Evolutionary conservation across 2,113 vertebrate genomes (phyloP).

Genomic region (Camelus dromedarius): DNA sequence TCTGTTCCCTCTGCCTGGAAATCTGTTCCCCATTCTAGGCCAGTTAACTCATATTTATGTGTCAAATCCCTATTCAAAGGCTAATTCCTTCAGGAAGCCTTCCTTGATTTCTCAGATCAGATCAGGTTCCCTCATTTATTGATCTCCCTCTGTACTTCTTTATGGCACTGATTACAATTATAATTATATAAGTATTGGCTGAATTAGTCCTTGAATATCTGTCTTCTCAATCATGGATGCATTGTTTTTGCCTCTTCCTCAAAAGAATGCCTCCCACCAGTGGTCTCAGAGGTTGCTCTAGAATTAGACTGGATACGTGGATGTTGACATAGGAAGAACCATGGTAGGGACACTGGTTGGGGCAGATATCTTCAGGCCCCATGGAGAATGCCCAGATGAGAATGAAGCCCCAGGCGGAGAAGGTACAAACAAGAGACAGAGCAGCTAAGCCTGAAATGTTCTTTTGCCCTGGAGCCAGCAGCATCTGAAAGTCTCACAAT

Average conservation of each 20-base stretch:
- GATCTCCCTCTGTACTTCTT: not conserved
- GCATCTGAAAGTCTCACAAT: not conserved
- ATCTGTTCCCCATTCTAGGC: not conserved
- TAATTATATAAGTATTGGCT: not conserved
- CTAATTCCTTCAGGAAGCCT: not conserved
- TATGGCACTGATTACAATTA: not conserved
- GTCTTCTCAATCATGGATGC: not conserved
- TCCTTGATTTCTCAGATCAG: not conserved
- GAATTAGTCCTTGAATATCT: not conserved
- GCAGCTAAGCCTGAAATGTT: not conserved
- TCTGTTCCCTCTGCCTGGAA: not conserved
- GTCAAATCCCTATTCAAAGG: not conserved
- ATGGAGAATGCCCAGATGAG: not conserved
- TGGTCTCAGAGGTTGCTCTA: not conserved
- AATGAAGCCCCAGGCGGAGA: not conserved
- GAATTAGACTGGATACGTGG: not conserved
- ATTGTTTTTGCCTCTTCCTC: not conserved
- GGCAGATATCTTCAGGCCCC: not conserved
- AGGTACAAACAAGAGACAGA: not conserved
- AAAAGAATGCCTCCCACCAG: not conserved
- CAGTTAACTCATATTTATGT: not conserved
- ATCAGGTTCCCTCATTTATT: not conserved
- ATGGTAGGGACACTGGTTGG: not conserved
- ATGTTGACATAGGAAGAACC: too few relatives aligned
- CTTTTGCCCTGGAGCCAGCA: not conserved